A percentile compares a stretch with the other conserved stretches of the same genome.
These are phyloP conservation scores for Dorcus parallelipipedus DNA, from an alignment of 2,888 invertebrate species.

Conservation along the genomic window DNA sequence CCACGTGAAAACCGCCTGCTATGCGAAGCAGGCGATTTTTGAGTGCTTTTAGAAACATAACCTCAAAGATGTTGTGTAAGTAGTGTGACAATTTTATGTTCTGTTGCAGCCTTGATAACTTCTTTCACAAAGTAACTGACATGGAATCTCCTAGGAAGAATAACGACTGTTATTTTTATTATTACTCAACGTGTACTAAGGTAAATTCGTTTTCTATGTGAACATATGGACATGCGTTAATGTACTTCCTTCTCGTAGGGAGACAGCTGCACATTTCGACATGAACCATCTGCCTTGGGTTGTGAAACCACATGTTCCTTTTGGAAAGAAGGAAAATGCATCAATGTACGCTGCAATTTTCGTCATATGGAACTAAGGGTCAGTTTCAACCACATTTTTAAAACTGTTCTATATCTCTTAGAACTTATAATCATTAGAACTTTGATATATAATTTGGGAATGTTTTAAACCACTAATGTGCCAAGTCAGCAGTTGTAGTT, in stretches of 20 bases:
- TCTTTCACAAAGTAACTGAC: constrained; percentile 49
- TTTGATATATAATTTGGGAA: too few species aligned
- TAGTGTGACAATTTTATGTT: constrained; percentile 18
- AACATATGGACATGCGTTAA: constrained; percentile 8
- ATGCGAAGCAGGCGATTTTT: neutral
- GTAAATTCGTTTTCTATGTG: constrained; percentile 50
- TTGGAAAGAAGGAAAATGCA: constrained; percentile 81
- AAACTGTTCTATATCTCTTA: neutral
- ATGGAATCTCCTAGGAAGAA: constrained; percentile 73
- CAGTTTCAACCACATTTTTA: constrained; percentile 33
- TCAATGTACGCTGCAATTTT: constrained; percentile 72
- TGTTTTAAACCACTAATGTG: too few species aligned
- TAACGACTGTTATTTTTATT: constrained; percentile 87
- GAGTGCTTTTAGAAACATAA: constrained; percentile 24
- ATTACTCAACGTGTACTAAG: constrained; percentile 82
- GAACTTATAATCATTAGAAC: too few species aligned
- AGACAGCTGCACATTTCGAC: constrained; percentile 76
- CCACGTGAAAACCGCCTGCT: neutral
- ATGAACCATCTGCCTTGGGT: constrained; percentile 79
- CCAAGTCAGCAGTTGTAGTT: too few species aligned
- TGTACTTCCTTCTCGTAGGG: constrained; percentile 56
- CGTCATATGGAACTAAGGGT: constrained; percentile 84
- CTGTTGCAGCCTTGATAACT: constrained; percentile 47
- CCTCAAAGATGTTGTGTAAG: constrained; percentile 26
- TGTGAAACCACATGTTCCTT: constrained; percentile 77